These are phyloP conservation scores for Amphimallon solstitiale DNA, from an alignment of 2,888 invertebrate species.

Conservation along the genomic window DNA sequence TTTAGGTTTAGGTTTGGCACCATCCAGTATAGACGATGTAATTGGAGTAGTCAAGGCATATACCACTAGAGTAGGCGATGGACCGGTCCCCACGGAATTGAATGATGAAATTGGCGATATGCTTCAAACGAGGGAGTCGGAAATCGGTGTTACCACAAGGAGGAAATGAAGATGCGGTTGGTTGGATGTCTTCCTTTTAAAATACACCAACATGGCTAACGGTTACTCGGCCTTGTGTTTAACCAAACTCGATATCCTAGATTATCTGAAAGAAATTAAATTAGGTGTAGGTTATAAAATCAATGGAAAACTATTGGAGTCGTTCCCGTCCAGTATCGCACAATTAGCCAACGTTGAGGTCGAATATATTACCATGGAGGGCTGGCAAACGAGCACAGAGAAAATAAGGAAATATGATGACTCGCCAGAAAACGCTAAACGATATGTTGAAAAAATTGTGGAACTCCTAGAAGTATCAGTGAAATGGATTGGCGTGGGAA, in stretches of 20 bases:
- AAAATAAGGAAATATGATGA: slow-evolving; percentile 80
- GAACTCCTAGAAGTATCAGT: slow-evolving; percentile 86
- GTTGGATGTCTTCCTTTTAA: slow-evolving; percentile 91
- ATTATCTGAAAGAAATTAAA: slow-evolving; percentile 76
- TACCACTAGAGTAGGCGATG: slow-evolving; percentile 97
- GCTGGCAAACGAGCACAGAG: slow-evolving; percentile 87
- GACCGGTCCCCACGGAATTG: slow-evolving; percentile 97
- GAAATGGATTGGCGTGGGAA: slow-evolving; percentile 97
- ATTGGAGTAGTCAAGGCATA: slow-evolving; percentile 98
- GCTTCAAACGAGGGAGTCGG: slow-evolving; percentile 82
- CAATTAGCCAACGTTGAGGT: slow-evolving; percentile 82
- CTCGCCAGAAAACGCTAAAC: slow-evolving; percentile 84
- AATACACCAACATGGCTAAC: slow-evolving; percentile 94
- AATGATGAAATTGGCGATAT: slow-evolving; percentile 80
- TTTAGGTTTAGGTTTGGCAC: slow-evolving; percentile 92
- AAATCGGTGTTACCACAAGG: slow-evolving; percentile 94
- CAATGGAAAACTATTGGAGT: slow-evolving; percentile 81
- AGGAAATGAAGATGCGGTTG: slow-evolving; percentile 96
- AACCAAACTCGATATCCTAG: slow-evolving; percentile 97
- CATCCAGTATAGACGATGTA: slow-evolving; percentile 88
- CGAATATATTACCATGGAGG: slow-evolving; percentile 87
- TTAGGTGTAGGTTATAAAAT: slow-evolving; percentile 78
- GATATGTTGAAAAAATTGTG: slow-evolving; percentile 86
- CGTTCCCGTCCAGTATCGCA: slow-evolving; percentile 85
- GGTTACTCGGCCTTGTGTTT: slow-evolving; percentile 93